Conservation (phyloP, 2,888 invertebrate species). For the Stenchaetothrips biformis region DNA sequence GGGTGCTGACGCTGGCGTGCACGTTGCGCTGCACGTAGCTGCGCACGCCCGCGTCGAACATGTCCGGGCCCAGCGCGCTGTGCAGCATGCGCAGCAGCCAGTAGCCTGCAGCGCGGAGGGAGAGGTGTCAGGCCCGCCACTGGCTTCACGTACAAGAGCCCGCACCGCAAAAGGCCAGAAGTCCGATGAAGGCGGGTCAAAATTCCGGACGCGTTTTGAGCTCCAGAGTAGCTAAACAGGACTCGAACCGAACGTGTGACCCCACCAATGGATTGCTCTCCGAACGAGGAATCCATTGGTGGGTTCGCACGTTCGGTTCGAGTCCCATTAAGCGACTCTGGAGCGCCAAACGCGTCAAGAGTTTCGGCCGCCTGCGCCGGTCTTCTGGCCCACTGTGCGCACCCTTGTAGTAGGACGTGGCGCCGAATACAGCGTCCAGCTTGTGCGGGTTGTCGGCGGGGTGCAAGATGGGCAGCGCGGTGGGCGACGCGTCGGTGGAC, state of each 20-base stretch:
- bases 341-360: no score
- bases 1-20: neutral
- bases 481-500: neutral
- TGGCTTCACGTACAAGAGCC: neutral
- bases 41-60: neutral
- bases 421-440: neutral
- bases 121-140: neutral
- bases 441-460: neutral
- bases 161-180: neutral
- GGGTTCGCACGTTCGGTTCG: no score
- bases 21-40: neutral
- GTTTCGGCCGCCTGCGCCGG: no score
- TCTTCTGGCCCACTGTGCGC: neutral
- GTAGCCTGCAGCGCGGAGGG: neutral
- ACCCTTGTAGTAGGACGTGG: constrained; percentile 1
- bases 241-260: no score
- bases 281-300: no score
- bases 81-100: constrained; percentile 13
- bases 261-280: no score
- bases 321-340: no score
- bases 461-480: neutral
- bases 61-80: neutral
- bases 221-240: no score
- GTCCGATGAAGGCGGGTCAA: no score
- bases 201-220: no score